Evolutionary conservation across 2,113 vertebrate genomes (phyloP).

Genomic region (Podarcis cretensis): DNA sequence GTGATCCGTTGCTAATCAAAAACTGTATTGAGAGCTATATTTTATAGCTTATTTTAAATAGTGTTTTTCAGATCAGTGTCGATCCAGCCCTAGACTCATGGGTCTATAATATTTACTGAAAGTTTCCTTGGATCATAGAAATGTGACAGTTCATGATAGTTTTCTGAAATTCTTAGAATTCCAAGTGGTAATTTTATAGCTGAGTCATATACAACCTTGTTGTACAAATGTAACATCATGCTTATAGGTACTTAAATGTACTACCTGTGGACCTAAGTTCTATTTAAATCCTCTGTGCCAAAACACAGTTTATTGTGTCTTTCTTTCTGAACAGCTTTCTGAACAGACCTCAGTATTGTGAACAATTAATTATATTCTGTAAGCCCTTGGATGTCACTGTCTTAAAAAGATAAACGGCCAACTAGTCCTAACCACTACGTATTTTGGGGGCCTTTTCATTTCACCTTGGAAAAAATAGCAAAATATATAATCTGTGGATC

Average conservation of each 20-base stretch:
- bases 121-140: not conserved
- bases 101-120: not conserved
- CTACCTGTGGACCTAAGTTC: not conserved
- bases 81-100: not conserved
- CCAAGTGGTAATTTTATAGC: not conserved
- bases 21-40: no score
- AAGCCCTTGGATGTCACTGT: not conserved
- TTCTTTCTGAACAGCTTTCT: not conserved
- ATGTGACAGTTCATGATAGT: not conserved
- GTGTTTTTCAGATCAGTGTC: not conserved
- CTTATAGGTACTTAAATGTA: not conserved
- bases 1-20: no score
- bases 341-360: not conserved
- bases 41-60: no score
- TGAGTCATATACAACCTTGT: not conserved
- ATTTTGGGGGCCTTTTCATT: not conserved
- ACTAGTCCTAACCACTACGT: conserved; percentile 7
- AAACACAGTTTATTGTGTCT: not conserved
- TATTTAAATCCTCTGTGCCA: not conserved
- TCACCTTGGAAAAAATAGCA: not conserved
- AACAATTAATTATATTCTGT: not conserved
- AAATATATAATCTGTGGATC: conserved; percentile 4
- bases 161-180: not conserved
- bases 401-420: not conserved
- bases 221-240: not conserved